Conservation (phyloP, 2,888 invertebrate genomes). For the Torymus tubicola region DNA sequence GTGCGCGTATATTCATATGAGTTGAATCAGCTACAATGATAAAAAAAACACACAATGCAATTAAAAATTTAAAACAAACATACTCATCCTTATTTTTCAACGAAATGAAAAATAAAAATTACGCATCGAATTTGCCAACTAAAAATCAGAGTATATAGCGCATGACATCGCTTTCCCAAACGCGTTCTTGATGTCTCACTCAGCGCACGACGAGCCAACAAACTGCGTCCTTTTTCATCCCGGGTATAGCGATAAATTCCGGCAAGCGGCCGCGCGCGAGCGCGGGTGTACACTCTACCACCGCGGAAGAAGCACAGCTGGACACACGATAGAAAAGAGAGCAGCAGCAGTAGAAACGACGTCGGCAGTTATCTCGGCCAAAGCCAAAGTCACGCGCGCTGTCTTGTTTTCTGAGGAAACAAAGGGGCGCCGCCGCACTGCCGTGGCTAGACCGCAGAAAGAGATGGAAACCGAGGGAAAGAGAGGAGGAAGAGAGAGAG, state of each 20-base stretch:
- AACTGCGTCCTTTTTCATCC: neutral
- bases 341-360: neutral
- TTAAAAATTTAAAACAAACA: too few relatives aligned
- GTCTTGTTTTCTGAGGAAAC: slow-evolving; percentile 63
- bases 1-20: too few relatives aligned
- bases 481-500: slow-evolving; percentile 22
- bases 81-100: too few relatives aligned
- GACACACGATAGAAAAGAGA: neutral
- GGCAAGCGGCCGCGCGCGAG: slow-evolving; percentile 5
- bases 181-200: too few relatives aligned
- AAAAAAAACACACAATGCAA: too few relatives aligned
- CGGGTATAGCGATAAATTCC: slow-evolving; percentile 46
- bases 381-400: slow-evolving; percentile 64
- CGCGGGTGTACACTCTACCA: neutral
- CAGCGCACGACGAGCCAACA: neutral
- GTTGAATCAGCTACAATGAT: too few relatives aligned
- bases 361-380: slow-evolving; percentile 58
- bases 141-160: too few relatives aligned
- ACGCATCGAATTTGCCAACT: too few relatives aligned
- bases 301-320: neutral
- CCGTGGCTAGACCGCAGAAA: neutral
- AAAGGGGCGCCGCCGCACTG: slow-evolving; percentile 52
- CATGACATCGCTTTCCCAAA: too few relatives aligned
- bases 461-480: slow-evolving; percentile 24
- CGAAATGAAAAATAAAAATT: too few relatives aligned